Evolutionary conservation across 2,797 vertebrate genomes (phyloP).

Genomic region (Tenualosa ilisha): DNA sequence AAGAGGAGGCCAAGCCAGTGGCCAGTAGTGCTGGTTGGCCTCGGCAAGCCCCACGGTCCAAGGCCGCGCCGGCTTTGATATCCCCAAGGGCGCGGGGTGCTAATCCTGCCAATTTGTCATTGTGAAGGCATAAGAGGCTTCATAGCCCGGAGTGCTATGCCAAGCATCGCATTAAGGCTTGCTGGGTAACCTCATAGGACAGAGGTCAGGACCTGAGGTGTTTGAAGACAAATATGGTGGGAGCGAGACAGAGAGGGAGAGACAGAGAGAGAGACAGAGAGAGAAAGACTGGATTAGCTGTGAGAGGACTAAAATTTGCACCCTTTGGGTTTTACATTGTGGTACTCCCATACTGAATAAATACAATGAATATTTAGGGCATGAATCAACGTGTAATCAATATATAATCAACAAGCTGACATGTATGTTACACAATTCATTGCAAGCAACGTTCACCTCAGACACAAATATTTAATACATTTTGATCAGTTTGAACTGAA

Average conservation of each 20-base stretch:
- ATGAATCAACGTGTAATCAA: background rate
- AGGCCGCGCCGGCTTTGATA: background rate
- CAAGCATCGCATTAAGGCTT: background rate
- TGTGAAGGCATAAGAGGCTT: background rate
- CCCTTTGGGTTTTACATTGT: background rate
- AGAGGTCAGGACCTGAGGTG: background rate
- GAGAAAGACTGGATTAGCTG: background rate
- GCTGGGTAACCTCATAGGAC: background rate
- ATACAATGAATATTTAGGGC: background rate
- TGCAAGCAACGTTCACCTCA: background rate
- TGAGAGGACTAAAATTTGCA: background rate
- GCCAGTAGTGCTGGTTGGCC: background rate
- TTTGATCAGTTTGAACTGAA: background rate
- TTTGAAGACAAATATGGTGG: constrained; percentile 11
- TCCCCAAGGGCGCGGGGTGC: background rate
- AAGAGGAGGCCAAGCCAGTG: too few relatives aligned
- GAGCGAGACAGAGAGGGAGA: constrained; percentile 6
- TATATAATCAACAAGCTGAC: background rate
- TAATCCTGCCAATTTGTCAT: constrained; percentile 10
- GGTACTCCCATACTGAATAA: background rate
- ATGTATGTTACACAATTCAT: background rate
- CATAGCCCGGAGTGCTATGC: background rate
- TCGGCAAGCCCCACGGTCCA: constrained; percentile 24
- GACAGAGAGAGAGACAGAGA: constrained; percentile 17
- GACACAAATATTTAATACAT: background rate